These are phyloP conservation scores for Erebia ligea DNA, from an alignment of 2,888 invertebrate genomes.

Conservation along the genomic window DNA sequence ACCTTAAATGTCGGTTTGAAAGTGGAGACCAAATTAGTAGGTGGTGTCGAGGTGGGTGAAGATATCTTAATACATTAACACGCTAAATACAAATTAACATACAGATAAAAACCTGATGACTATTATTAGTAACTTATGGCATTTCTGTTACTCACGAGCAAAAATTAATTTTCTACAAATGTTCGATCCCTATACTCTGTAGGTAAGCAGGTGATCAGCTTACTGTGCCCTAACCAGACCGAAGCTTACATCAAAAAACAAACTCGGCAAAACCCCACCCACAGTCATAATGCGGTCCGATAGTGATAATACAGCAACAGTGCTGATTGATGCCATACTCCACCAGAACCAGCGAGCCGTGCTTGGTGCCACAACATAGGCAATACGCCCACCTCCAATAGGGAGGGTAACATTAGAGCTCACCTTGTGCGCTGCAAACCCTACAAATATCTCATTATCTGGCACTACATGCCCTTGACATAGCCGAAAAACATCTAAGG, in stretches of 20 bases:
- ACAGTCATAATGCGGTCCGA: conserved; percentile 49
- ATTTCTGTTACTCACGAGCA: conserved; percentile 5
- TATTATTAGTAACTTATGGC: conserved; percentile 33
- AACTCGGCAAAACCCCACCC: conserved; percentile 60
- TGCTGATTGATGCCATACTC: conserved; percentile 65
- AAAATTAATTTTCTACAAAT: conserved; percentile 14
- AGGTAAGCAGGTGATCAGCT: conserved; percentile 54
- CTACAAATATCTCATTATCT: conserved; percentile 66
- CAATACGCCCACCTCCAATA: conserved; percentile 84
- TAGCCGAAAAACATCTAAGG: conserved; percentile 10
- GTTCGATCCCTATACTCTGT: conserved; percentile 48
- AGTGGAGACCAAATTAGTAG: conserved; percentile 60
- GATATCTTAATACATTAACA: conserved; percentile 45
- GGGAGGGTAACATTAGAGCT: conserved; percentile 82
- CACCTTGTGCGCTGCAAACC: conserved; percentile 83
- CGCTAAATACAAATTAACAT: conserved; percentile 60
- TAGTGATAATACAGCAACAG: conserved; percentile 52
- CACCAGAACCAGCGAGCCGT: conserved; percentile 73
- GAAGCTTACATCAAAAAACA: conserved; percentile 43
- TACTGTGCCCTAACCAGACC: conserved; percentile 51
- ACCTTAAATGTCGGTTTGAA: conserved; percentile 78
- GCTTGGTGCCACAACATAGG: conserved; percentile 81
- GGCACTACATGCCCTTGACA: conserved; percentile 55
- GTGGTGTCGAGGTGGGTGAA: conserved; percentile 65
- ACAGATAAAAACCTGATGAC: conserved; percentile 59